These are phyloP conservation scores for Atopsyche davidsoni DNA, from an alignment of 1,140 invertebrate species.

Conservation along the genomic window DNA sequence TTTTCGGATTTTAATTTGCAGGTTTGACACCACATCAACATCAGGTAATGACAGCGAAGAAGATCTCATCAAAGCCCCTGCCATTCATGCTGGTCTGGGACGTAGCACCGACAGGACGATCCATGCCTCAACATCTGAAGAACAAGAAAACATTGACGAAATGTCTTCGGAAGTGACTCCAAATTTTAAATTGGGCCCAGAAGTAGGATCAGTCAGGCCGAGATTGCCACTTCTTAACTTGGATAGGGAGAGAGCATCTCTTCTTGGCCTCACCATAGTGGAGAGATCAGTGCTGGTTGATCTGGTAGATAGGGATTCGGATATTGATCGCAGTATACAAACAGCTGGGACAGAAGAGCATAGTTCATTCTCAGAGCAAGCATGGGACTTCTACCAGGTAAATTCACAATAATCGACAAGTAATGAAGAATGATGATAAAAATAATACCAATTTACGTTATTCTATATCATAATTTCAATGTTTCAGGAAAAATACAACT, in stretches of 20 bases:
- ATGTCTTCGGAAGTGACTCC: slow-evolving; percentile 40
- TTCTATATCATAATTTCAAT: slow-evolving; percentile 24
- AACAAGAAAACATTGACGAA: slow-evolving; percentile 40
- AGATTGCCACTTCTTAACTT: slow-evolving; percentile 37
- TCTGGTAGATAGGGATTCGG: slow-evolving; percentile 43
- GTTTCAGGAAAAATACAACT: slow-evolving; percentile 81
- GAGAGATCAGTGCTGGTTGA: slow-evolving; percentile 41
- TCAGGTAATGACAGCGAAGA: slow-evolving; percentile 48
- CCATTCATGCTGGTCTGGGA: slow-evolving; percentile 38
- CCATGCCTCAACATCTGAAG: slow-evolving; percentile 35
- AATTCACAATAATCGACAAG: slow-evolving; percentile 18
- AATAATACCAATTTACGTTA: neutral
- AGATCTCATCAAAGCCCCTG: slow-evolving; percentile 38
- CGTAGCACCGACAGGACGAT: slow-evolving; percentile 47
- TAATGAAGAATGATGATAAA: neutral
- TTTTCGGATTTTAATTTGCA: slow-evolving; percentile 24
- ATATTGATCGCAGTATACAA: slow-evolving; percentile 42
- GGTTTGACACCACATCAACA: slow-evolving; percentile 46
- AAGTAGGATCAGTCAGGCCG: slow-evolving; percentile 40
- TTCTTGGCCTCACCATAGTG: slow-evolving; percentile 39
- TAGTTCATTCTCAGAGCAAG: slow-evolving; percentile 82
- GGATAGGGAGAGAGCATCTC: slow-evolving; percentile 38
- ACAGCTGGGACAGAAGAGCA: slow-evolving; percentile 57
- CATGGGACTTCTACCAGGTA: slow-evolving; percentile 77
- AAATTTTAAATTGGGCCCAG: slow-evolving; percentile 56